Conservation (phyloP, 2,113 vertebrate species). For the Procavia capensis region DNA sequence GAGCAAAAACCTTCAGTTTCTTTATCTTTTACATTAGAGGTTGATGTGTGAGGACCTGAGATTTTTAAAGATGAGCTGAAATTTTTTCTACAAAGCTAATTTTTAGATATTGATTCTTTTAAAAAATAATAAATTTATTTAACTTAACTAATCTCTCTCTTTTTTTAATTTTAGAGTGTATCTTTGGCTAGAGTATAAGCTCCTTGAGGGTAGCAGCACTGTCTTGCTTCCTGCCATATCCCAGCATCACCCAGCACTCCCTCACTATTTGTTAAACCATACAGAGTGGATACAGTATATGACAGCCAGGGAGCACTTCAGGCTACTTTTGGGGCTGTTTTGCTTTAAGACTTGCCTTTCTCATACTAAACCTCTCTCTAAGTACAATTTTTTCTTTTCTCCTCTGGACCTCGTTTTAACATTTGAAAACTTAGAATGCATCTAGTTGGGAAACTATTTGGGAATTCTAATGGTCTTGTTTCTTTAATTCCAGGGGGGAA, state of each 20-base stretch:
- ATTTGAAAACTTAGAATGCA: constrained; percentile 28
- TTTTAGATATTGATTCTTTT: neutral
- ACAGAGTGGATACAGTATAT: neutral
- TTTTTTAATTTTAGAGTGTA: neutral
- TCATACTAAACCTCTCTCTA: neutral
- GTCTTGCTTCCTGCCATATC: neutral
- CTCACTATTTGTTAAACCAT: neutral
- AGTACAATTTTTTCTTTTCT: neutral
- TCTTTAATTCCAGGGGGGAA: neutral
- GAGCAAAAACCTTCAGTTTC: too few species aligned
- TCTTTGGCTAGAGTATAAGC: neutral
- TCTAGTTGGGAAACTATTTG: neutral
- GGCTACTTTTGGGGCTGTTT: neutral
- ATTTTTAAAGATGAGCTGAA: neutral
- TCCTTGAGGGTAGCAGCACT: neutral
- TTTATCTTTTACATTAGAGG: too few species aligned
- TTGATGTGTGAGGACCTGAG: too few species aligned
- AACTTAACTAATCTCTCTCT: neutral
- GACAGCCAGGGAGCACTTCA: neutral
- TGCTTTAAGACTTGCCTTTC: neutral
- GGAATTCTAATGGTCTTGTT: constrained; percentile 8
- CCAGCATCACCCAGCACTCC: neutral
- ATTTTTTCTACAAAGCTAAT: neutral
- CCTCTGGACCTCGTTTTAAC: neutral
- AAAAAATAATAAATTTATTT: neutral